Conservation (phyloP, 1,140 invertebrate species). For the Tribolium castaneum region DNA sequence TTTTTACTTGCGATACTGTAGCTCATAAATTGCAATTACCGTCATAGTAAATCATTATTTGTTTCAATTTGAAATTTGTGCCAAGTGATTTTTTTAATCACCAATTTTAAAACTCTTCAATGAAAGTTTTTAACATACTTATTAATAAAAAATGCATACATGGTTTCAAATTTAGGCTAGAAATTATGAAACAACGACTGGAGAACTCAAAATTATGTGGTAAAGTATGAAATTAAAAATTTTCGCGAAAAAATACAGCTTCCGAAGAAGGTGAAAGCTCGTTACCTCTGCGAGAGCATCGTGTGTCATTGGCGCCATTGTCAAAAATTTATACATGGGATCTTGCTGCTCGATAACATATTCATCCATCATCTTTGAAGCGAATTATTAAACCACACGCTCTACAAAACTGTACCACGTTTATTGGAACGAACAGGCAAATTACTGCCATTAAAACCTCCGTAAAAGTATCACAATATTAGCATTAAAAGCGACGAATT, state of each 20-base stretch:
- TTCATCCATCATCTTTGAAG: constrained; percentile 47
- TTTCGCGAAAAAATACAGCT: no score
- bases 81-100: no score
- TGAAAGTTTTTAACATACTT: no score
- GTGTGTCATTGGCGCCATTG: constrained; percentile 36
- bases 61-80: not conserved
- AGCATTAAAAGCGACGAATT: constrained; percentile 31
- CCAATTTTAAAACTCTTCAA: not conserved
- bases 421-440: not conserved
- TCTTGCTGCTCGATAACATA: constrained; percentile 47
- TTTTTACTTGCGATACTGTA: not conserved
- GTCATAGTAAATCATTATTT: no score
- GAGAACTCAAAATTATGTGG: no score
- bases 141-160: no score
- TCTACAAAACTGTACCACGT: not conserved
- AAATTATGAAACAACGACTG: no score
- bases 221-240: no score
- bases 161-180: no score
- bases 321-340: constrained; percentile 40
- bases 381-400: constrained; percentile 14
- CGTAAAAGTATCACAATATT: constrained; percentile 19
- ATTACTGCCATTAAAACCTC: not conserved
- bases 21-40: no score
- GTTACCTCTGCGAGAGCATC: constrained; percentile 40
- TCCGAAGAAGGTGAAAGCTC: not conserved